Evolutionary conservation across 2,113 vertebrate species (phyloP).

Genomic region (Laticauda colubrina): DNA sequence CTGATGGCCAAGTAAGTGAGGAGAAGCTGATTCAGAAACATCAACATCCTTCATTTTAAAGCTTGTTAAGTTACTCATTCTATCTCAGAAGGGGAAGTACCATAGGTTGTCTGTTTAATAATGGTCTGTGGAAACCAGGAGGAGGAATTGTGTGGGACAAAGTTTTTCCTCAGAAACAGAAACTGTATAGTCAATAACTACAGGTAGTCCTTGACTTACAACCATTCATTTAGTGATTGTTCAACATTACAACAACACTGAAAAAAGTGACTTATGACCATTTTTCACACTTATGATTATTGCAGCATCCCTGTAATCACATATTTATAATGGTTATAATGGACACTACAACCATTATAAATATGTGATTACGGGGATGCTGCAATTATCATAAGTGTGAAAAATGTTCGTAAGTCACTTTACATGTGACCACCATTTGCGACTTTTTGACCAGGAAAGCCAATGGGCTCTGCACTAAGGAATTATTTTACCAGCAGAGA

Average conservation of each 20-base stretch:
- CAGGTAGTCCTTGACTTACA: neutral
- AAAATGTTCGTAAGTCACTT: no score
- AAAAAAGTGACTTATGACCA: neutral
- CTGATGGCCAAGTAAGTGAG: neutral
- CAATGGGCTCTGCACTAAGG: no score
- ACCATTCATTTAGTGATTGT: neutral
- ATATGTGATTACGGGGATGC: no score
- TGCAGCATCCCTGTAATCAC: neutral
- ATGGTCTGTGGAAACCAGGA: neutral
- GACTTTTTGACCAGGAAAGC: neutral
- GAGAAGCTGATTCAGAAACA: neutral
- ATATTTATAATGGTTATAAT: neutral
- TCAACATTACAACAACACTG: neutral
- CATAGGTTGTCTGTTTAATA: neutral
- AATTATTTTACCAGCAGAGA: neutral
- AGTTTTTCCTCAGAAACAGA: neutral
- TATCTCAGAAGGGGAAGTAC: neutral
- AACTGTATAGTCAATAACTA: neutral
- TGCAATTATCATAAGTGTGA: no score
- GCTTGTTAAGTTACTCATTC: neutral
- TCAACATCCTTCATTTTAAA: neutral
- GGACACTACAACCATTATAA: no score
- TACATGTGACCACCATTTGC: neutral
- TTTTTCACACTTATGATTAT: neutral
- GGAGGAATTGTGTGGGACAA: neutral